Evolutionary conservation across 2,797 vertebrate genomes (phyloP), one percentile per base, ranked within the genome.

Genomic region (Myiotriccus ornatus): DNA sequence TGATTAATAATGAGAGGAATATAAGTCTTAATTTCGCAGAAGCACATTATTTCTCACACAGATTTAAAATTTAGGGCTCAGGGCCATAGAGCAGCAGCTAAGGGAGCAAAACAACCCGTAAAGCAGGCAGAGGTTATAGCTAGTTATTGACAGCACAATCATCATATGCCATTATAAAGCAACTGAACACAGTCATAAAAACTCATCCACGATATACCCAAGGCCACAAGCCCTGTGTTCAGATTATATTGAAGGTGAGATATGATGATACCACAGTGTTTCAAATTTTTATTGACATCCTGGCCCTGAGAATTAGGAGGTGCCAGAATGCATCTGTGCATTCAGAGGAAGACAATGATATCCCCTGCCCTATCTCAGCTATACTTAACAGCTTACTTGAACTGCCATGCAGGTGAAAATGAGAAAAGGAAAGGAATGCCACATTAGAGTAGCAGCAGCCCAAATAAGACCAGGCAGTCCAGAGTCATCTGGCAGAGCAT

Each of bases 1-100:
- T 95, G 95, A 94, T 95, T 95, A 94, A 94, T 90, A 93, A 88
- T 6, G 5, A 91, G 80, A 49, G n/a, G 62, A 88, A 90, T 94
- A 69, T 49, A 88, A 86, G 91, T 34, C 83, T 95, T 96, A 94
- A 96, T 96, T 94, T 93, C 8, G 1, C 67, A 94, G 62, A 68
- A 2, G 3, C 63, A 47, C 53, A 5, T 91, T 96, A 91, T 92
- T 91, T 84, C 87, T 95, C 84, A 85, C 47, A 69, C 39, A 84
- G 73, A 86, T 84, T 94, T 82, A 75, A 95, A 96, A 88, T 93
- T 71, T 78, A 90, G 50, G 65, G 32, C 85, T 90, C 37, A n/a
- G 65, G 62, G 43, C n/a, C 83, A 50, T 60, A 81, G 55, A 94
- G 69, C 63, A 64, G 80, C 90, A 94, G 93, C 87, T 84, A 94